Evolutionary conservation across 1,140 invertebrate genomes (phyloP).

Genomic region (Charaxes varanes): DNA sequence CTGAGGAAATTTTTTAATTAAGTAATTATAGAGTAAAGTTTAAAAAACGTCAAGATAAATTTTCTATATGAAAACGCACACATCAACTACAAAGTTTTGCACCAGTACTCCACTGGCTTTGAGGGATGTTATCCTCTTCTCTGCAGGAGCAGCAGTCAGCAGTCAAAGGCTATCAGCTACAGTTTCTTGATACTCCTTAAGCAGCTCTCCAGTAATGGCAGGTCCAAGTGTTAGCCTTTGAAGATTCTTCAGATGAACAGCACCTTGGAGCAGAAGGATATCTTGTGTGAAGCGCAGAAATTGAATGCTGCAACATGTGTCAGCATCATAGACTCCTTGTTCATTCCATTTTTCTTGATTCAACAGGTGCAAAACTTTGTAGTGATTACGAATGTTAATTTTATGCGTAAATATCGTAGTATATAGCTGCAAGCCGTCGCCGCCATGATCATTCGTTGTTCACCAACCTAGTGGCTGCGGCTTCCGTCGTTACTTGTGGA

Average conservation of each 20-base stretch:
- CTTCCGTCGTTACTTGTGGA: constrained; percentile 57
- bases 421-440: constrained; percentile 54
- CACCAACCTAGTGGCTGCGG: constrained; percentile 66
- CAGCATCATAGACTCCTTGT: no score
- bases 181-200: no score
- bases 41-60: no score
- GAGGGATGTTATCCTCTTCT: background rate
- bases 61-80: constrained; percentile 19
- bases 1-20: no score
- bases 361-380: constrained; percentile 69
- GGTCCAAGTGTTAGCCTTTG: background rate
- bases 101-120: constrained; percentile 44
- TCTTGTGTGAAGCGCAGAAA: no score
- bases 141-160: background rate
- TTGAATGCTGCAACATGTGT: no score
- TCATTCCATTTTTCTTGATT: constrained; percentile 4
- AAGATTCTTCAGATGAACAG: background rate
- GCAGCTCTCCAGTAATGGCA: background rate
- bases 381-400: constrained; percentile 46
- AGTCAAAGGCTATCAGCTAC: no score
- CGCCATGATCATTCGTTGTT: constrained; percentile 51
- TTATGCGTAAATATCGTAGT: constrained; percentile 42
- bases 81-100: constrained; percentile 74
- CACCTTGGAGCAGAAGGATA: no score
- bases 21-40: no score